Percentiles rank a stretch among this genome's conserved stretches.
phyloP scores from a whole-genome alignment of 2,888 invertebrate species.

The Adela reaumurella region DNA sequence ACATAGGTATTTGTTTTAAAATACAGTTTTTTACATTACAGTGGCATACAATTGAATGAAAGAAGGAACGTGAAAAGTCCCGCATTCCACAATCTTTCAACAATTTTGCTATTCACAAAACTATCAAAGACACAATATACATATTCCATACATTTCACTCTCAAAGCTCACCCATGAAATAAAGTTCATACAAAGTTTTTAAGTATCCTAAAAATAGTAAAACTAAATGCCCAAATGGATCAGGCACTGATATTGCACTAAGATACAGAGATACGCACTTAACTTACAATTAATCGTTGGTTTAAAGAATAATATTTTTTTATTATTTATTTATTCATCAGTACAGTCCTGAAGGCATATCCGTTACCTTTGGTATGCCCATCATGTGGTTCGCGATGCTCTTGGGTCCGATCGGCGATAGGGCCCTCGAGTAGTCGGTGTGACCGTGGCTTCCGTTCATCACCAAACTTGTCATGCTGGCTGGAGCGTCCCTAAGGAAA shows the following conservation, averaged over 20 bases:
- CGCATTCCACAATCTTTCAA: not conserved
- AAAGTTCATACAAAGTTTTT: not conserved
- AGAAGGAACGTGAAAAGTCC: too few relatives aligned
- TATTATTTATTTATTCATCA: constrained; percentile 24
- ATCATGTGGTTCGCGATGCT: constrained; percentile 24
- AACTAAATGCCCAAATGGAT: not conserved
- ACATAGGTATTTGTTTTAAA: too few relatives aligned
- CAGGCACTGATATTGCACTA: constrained; percentile 42
- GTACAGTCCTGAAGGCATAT: constrained; percentile 71
- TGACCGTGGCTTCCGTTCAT: constrained; percentile 42
- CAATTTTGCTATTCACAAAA: not conserved
- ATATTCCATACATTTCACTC: not conserved
- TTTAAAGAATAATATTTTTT: constrained; percentile 29
- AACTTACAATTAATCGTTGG: constrained; percentile 49
- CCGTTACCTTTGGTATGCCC: constrained; percentile 63
- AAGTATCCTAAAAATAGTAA: not conserved
- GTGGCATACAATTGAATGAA: too few relatives aligned
- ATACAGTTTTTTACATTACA: too few relatives aligned
- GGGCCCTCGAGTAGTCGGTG: constrained; percentile 39
- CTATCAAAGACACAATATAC: not conserved
- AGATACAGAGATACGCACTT: not conserved
- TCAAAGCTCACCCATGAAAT: not conserved
- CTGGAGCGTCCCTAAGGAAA: constrained; percentile 42
- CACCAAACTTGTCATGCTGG: constrained; percentile 45
- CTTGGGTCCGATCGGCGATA: constrained; percentile 33